Percentiles rank a stretch among this genome's conserved stretches.
These are phyloP conservation scores for Melanostigma gelatinosum DNA, from an alignment of 2,113 vertebrate genomes.

Conservation along the genomic window DNA sequence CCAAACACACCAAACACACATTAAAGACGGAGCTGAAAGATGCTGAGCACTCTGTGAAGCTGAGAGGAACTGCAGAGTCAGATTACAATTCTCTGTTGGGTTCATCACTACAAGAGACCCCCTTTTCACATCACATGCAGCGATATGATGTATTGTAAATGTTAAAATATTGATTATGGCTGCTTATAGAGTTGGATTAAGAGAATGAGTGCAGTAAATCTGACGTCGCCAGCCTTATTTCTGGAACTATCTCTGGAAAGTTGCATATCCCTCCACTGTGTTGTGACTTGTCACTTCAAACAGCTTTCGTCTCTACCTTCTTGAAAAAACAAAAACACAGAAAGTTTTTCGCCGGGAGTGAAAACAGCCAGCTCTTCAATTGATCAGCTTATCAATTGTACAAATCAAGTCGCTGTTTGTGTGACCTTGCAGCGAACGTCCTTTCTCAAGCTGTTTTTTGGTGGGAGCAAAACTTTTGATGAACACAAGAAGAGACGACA, in stretches of 20 bases:
- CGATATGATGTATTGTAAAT: neutral
- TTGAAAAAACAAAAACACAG: neutral
- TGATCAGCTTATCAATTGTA: neutral
- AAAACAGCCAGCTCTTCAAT: neutral
- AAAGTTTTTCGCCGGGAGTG: neutral
- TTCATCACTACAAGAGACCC: neutral
- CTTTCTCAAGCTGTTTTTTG: constrained; percentile 6
- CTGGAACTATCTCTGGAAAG: neutral
- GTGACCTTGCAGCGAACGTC: constrained; percentile 43
- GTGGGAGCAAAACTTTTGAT: constrained; percentile 34
- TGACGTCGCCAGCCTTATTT: neutral
- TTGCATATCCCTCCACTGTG: neutral
- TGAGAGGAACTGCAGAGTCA: neutral
- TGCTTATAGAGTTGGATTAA: neutral
- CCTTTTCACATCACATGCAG: neutral
- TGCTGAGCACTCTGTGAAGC: neutral
- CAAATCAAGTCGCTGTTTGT: neutral
- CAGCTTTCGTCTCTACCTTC: neutral
- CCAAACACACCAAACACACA: neutral
- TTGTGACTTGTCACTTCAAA: neutral
- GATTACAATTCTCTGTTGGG: neutral
- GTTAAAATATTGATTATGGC: neutral
- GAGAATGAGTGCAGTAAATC: neutral
- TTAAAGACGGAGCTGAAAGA: neutral
- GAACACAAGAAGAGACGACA: constrained; percentile 19